Base-by-base conservation (phyloP, 2,797 vertebrate genomes). In the Typhlichthys eigenmanni region DNA sequence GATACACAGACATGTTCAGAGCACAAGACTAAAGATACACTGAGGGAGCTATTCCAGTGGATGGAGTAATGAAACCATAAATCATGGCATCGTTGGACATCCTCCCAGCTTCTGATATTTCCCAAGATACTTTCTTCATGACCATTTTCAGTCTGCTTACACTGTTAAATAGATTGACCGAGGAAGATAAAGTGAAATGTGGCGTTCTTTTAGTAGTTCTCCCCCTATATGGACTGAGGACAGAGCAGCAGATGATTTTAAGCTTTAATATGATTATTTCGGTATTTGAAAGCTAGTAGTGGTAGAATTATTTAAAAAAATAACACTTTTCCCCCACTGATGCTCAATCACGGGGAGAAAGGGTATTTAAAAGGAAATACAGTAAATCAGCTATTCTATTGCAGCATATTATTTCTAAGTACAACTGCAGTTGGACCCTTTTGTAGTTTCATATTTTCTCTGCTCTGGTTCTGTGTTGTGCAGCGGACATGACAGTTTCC, bases 61-160 rank as follows among this genome's bases (percentile, higher is more conserved):
- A 79, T 69, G 62, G 68, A 38, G 75, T 86, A 90, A 89, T 88
- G 84, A 87, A 87, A 86, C 78, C 77, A 90, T 91, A 89, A 89
- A 90, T 89, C 87, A 89, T 69, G 62, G 71, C 78, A 80, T 88
- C 76, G 85, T 83, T 86, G 87, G 83, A 85, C 52, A 32, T 78
- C 78, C 82, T 88, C 87, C 76, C 81, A 71, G 80, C 60, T 45
- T 60, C 70, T 82, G 84, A 85, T 88, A 87, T 89, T 88, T 89
- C 85, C 85, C 84, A 76, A 80, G 85, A 81, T 82, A 72, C 69
- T 70, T 76, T 83, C 67, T 14, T 56, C 72, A 84, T 72, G 69
- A 82, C 72, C 75, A 86, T 34, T 81, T 55, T 74, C 74, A 66
- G 69, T 72, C 74, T 76, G 78, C 79, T 87, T 86, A 79, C 78